phyloP scores from a whole-genome alignment of 2,888 invertebrate genomes.

The Euplexia lucipara region DNA sequence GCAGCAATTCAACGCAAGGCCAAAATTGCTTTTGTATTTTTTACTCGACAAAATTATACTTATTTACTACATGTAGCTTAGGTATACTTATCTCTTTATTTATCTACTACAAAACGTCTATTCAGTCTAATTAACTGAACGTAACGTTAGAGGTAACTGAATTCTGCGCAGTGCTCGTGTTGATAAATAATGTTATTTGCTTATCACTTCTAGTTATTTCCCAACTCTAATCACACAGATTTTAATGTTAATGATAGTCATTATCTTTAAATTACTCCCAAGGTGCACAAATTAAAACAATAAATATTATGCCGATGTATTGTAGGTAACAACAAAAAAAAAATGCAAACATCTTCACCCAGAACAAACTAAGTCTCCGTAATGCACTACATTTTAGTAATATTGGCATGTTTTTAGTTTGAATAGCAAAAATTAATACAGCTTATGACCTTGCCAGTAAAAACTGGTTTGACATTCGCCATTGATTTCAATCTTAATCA shows the following conservation, averaged over 20 bases:
- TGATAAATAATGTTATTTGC: slow-evolving; percentile 54
- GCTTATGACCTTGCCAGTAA: slow-evolving; percentile 81
- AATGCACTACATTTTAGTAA: slow-evolving; percentile 26
- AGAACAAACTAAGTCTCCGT: slow-evolving; percentile 10
- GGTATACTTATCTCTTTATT: slow-evolving; percentile 58
- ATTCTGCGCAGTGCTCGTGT: slow-evolving; percentile 34
- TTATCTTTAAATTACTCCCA: slow-evolving; percentile 48
- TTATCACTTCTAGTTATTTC: slow-evolving; percentile 53
- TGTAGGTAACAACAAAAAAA: slow-evolving; percentile 9
- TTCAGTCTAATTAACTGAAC: slow-evolving; percentile 29
- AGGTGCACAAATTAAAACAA: slow-evolving; percentile 35
- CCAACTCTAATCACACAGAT: slow-evolving; percentile 54
- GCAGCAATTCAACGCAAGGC: slow-evolving; percentile 86
- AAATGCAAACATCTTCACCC: slow-evolving; percentile 24
- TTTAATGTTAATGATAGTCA: slow-evolving; percentile 44
- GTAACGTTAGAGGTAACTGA: slow-evolving; percentile 36
- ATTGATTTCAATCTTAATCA: slow-evolving; percentile 77
- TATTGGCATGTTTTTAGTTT: slow-evolving; percentile 66
- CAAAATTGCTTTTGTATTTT: slow-evolving; percentile 82
- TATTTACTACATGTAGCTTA: slow-evolving; percentile 70
- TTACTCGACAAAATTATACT: slow-evolving; percentile 74
- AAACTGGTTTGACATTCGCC: slow-evolving; percentile 86
- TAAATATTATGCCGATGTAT: slow-evolving; percentile 27
- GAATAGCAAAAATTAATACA: slow-evolving; percentile 78
- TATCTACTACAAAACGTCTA: slow-evolving; percentile 51